Conservation (phyloP, 2,797 vertebrate species). For the Hoplostethus mediterraneus region DNA sequence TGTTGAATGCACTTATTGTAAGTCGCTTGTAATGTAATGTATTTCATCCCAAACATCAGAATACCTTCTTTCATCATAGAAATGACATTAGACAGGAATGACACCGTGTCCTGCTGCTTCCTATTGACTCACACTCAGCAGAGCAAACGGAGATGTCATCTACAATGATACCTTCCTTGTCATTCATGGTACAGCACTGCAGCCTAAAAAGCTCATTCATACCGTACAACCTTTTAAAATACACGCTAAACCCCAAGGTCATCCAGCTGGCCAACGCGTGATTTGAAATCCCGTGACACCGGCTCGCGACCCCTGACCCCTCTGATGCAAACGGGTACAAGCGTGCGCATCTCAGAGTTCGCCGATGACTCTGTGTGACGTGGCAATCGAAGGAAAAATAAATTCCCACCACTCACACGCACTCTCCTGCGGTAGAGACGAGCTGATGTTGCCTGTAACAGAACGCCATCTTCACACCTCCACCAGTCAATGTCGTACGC, state of each 20-base stretch:
- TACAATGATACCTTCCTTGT: not conserved
- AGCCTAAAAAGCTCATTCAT: not conserved
- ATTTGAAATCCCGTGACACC: not conserved
- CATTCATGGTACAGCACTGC: not conserved
- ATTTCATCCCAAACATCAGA: not conserved
- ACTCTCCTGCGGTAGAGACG: not conserved
- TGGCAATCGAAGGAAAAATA: slow-evolving; percentile 2
- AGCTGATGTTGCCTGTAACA: not conserved
- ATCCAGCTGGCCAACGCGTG: not conserved
- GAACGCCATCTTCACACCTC: slow-evolving; percentile 8
- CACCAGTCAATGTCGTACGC: slow-evolving; percentile 1
- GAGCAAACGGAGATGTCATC: slow-evolving; percentile 14
- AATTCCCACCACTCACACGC: not conserved
- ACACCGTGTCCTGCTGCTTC: slow-evolving; percentile 23
- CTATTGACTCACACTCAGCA: slow-evolving; percentile 4
- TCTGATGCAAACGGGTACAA: not conserved
- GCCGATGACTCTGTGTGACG: slow-evolving; percentile 9
- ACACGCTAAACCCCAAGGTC: slow-evolving; percentile 26
- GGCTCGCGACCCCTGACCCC: not conserved
- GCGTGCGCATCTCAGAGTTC: not conserved
- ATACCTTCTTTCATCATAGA: not conserved
- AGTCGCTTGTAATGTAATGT: too few relatives aligned
- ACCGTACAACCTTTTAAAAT: not conserved
- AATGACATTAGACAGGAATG: slow-evolving; percentile 31
- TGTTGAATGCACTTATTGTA: too few relatives aligned